A percentile compares a stretch with the other conserved stretches of the same genome.
Evolutionary conservation across 2,888 invertebrate genomes (phyloP).

Genomic region (Eupithecia vulgata): DNA sequence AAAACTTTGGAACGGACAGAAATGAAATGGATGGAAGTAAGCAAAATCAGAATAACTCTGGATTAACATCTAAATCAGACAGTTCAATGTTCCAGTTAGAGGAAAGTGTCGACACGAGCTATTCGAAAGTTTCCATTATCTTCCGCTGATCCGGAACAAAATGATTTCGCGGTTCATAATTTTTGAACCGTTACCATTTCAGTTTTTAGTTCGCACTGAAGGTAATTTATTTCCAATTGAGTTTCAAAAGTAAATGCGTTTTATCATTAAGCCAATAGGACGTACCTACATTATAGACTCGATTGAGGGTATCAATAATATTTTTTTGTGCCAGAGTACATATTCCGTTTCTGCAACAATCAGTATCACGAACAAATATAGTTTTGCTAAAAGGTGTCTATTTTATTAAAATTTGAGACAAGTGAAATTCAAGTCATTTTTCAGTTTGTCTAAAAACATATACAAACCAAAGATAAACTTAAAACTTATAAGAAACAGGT

Average conservation of each 20-base stretch:
- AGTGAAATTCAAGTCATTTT: too few species aligned
- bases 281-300: background rate
- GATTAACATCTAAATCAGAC: conserved; percentile 1
- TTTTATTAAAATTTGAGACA: too few species aligned
- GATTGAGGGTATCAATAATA: background rate
- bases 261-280: background rate
- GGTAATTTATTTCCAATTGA: conserved; percentile 1
- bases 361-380: background rate
- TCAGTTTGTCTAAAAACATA: too few species aligned
- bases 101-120: conserved; percentile 24
- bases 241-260: conserved; percentile 13
- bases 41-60: background rate
- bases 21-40: background rate
- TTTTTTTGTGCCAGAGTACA: too few species aligned
- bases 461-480: too few species aligned
- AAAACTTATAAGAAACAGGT: too few species aligned
- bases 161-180: conserved; percentile 35
- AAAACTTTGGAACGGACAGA: background rate
- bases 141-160: conserved; percentile 31
- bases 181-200: conserved; percentile 40
- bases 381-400: background rate
- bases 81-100: conserved; percentile 6
- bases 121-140: conserved; percentile 37
- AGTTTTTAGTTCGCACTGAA: conserved; percentile 21
- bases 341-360: too few species aligned